Evolutionary conservation across 2,113 vertebrate species (phyloP).

Genomic region (Anguilla japonica): DNA sequence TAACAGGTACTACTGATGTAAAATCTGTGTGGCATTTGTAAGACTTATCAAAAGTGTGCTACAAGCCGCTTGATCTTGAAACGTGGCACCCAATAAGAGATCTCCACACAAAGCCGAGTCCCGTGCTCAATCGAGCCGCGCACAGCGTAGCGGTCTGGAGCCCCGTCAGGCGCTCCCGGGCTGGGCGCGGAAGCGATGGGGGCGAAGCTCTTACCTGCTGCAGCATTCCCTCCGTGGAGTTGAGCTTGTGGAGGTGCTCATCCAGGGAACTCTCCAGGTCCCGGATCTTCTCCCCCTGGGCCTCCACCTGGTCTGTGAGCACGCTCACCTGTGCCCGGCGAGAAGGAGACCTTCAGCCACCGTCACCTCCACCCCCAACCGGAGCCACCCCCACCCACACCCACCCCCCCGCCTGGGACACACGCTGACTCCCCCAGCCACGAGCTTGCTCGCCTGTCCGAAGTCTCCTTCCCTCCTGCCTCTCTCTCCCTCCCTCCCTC

Average conservation of each 20-base stretch:
- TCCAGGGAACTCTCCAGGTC: constrained; percentile 92
- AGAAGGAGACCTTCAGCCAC: constrained; percentile 37
- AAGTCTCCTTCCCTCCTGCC: neutral
- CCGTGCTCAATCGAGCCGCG: neutral
- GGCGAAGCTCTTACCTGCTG: constrained; percentile 80
- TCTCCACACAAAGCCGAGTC: neutral
- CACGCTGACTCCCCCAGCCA: neutral
- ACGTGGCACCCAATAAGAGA: neutral
- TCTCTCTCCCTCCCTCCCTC: no score
- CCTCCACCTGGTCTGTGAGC: constrained; percentile 97
- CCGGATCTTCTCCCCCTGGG: constrained; percentile 96
- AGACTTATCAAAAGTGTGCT: neutral
- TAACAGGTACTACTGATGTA: neutral
- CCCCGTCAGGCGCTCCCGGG: neutral
- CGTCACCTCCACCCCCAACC: neutral
- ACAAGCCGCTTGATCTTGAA: neutral
- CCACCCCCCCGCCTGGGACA: neutral
- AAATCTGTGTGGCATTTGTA: neutral
- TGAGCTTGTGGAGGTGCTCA: constrained; percentile 88
- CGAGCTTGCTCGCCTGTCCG: no score
- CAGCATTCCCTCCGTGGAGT: constrained; percentile 96
- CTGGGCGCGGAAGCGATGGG: neutral
- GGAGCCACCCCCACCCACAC: neutral
- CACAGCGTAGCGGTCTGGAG: neutral
- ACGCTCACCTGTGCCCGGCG: constrained; percentile 84